phyloP scores from a whole-genome alignment of 1,140 invertebrate species.

The Cotesia chilonis region DNA sequence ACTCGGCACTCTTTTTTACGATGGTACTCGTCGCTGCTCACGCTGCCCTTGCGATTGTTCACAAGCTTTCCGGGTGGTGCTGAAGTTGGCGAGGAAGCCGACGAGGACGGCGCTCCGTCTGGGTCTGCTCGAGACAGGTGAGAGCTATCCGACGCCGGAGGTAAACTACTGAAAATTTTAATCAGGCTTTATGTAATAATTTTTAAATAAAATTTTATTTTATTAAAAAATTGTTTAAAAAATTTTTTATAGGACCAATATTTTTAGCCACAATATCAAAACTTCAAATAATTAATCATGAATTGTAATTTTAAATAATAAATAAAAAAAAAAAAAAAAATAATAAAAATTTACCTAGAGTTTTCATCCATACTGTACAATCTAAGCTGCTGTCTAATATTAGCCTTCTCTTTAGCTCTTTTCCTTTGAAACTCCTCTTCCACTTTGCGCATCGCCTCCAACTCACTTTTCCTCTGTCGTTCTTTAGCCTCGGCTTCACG shows the following conservation, averaged over 20 bases:
- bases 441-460: conserved; percentile 78
- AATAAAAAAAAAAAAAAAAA: no score
- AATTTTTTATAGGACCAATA: no score
- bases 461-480: conserved; percentile 75
- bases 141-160: conserved; percentile 48
- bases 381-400: conserved; percentile 76
- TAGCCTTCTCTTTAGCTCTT: conserved; percentile 77
- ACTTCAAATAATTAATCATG: no score
- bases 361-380: conserved; percentile 71
- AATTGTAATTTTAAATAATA: no score
- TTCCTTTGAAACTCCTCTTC: conserved; percentile 82
- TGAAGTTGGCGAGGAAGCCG: conserved; percentile 56
- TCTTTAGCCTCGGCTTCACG: conserved; percentile 81
- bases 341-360: conserved; percentile 45
- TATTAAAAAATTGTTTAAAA: no score
- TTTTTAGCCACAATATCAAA: no score
- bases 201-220: no score
- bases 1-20: conserved; percentile 59
- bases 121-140: conserved; percentile 68
- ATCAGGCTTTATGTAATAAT: not conserved
- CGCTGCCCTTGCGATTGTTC: conserved; percentile 43
- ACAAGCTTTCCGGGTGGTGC: conserved; percentile 45
- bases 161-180: conserved; percentile 52
- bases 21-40: conserved; percentile 47
- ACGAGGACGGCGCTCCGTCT: conserved; percentile 71